phyloP scores from a whole-genome alignment of 92 coral and sea anemone genomes.

The Phenganax stokvisi region DNA sequence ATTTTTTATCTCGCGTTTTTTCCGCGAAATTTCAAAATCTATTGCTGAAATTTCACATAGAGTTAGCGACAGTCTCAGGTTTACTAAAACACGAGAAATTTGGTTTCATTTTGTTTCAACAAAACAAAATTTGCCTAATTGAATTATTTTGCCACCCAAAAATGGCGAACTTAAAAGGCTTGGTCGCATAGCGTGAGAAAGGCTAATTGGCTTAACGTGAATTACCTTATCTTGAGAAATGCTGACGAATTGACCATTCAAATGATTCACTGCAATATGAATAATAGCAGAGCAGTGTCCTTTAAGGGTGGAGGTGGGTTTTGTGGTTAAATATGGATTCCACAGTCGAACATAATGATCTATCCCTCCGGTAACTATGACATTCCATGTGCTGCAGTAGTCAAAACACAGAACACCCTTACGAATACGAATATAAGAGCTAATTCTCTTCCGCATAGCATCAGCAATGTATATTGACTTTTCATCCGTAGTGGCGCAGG shows the following conservation, averaged over 20 bases:
- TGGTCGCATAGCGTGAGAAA: too few species aligned
- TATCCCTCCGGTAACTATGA: conserved; percentile 89
- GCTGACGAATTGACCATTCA: conserved; percentile 95
- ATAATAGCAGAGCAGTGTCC: conserved; percentile 93
- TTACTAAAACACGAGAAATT: too few species aligned
- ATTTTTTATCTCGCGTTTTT: too few species aligned
- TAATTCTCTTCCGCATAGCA: conserved; percentile 46
- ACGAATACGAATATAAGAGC: conserved; percentile 80
- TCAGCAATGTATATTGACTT: conserved; percentile 84
- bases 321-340: conserved; percentile 91
- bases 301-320: conserved; percentile 88
- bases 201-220: too few species aligned
- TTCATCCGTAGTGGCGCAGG: conserved; percentile 81
- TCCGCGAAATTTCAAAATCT: too few species aligned
- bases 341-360: conserved; percentile 88
- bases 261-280: conserved; percentile 81
- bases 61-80: too few species aligned
- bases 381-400: conserved; percentile 99
- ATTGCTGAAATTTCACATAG: too few species aligned
- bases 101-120: too few species aligned
- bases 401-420: conserved; percentile 97
- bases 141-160: too few species aligned
- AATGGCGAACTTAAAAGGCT: too few species aligned
- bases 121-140: too few species aligned
- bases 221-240: conserved; percentile 93